Evolutionary conservation across 2,797 vertebrate genomes (phyloP).

Genomic region (Sebastes oblongus): DNA sequence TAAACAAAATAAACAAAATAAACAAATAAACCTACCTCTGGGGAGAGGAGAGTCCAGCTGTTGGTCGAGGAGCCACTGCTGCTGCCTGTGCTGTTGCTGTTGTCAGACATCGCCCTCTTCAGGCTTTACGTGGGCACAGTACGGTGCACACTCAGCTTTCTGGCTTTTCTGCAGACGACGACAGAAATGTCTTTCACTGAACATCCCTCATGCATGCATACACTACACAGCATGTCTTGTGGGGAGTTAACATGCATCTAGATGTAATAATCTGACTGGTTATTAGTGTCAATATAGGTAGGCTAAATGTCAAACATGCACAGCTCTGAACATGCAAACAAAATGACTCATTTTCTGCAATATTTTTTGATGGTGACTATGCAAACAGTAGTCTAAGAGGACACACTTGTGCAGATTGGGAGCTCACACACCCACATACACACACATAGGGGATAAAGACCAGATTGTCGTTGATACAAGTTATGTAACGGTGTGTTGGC

Average conservation of each 20-base stretch:
- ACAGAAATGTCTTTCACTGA: slow-evolving; percentile 57
- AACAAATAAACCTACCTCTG: slow-evolving; percentile 80
- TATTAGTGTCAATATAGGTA: not conserved
- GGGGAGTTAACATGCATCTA: not conserved
- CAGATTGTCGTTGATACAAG: slow-evolving; percentile 47
- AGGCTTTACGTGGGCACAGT: slow-evolving; percentile 69
- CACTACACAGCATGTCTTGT: no score
- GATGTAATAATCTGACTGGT: not conserved
- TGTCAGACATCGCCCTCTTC: slow-evolving; percentile 86
- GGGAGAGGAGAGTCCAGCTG: slow-evolving; percentile 89
- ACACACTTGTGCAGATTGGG: not conserved
- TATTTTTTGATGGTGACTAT: not conserved
- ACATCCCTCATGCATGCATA: not conserved
- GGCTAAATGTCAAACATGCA: not conserved
- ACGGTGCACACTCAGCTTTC: slow-evolving; percentile 49
- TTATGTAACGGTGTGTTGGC: slow-evolving; percentile 71
- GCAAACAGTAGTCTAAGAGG: not conserved
- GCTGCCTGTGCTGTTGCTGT: slow-evolving; percentile 80
- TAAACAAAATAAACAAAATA: no score
- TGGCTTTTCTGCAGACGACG: slow-evolving; percentile 64
- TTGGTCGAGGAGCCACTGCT: slow-evolving; percentile 83
- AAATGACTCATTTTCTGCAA: not conserved
- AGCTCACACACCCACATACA: not conserved
- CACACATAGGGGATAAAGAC: slow-evolving; percentile 23
- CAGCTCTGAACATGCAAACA: not conserved